A percentile compares a stretch with the other conserved stretches of the same genome.
Conservation (phyloP, 2,113 vertebrate genomes). For the Aldabrachelys gigantea region DNA sequence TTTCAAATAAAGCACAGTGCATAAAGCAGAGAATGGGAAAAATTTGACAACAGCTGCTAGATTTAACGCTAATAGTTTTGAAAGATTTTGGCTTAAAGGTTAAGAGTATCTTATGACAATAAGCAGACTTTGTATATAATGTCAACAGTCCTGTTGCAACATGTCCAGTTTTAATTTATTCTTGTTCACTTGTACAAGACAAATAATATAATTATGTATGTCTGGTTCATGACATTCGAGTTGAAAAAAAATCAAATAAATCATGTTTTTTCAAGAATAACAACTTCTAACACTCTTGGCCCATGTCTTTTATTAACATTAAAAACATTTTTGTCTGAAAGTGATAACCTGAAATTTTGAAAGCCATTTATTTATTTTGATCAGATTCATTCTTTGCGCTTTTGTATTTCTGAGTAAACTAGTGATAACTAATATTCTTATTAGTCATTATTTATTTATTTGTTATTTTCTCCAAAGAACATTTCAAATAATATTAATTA, state of each 20-base stretch:
- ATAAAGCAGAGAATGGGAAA: conserved; percentile 81
- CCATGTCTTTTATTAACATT: conserved; percentile 66
- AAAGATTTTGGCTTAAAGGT: conserved; percentile 87
- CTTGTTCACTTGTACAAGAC: conserved; percentile 82
- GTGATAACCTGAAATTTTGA: conserved; percentile 70
- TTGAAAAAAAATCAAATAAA: conserved; percentile 71
- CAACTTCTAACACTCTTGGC: conserved; percentile 68
- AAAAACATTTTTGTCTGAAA: conserved; percentile 69
- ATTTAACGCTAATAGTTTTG: conserved; percentile 86
- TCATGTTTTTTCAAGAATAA: conserved; percentile 72
- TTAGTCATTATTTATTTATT: background rate
- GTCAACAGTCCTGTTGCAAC: conserved; percentile 86
- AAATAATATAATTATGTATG: conserved; percentile 84
- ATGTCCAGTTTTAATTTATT: conserved; percentile 86
- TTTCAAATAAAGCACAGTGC: conserved; percentile 83
- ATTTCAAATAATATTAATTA: background rate
- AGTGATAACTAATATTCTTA: background rate
- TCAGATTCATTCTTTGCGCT: conserved; percentile 51
- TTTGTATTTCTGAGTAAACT: conserved; percentile 33
- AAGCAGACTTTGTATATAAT: conserved; percentile 86
- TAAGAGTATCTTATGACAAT: conserved; percentile 88
- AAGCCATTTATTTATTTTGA: conserved; percentile 71
- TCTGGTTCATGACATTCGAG: conserved; percentile 80
- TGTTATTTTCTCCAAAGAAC: background rate
- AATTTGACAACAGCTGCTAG: conserved; percentile 82